phyloP scores from a whole-genome alignment of 2,797 vertebrate species.

The Spea hammondii region DNA sequence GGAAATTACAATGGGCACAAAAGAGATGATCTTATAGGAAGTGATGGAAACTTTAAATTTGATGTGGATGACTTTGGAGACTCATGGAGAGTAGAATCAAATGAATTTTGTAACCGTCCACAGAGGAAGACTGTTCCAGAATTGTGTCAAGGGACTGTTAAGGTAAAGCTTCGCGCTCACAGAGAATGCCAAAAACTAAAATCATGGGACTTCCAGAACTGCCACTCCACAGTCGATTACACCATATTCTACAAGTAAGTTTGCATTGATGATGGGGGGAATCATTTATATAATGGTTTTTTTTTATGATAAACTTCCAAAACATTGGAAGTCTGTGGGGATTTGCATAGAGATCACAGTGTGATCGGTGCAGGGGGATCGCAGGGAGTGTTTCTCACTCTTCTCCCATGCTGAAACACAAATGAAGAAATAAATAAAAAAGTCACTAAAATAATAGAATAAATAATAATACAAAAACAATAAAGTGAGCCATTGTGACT shows the following conservation, averaged over 20 bases:
- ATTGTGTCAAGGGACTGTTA: constrained; percentile 85
- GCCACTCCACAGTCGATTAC: constrained; percentile 88
- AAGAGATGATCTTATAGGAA: constrained; percentile 88
- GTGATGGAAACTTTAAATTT: constrained; percentile 93
- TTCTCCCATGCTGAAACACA: too few species aligned
- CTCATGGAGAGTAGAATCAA: constrained; percentile 91
- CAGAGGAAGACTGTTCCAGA: constrained; percentile 77
- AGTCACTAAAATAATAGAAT: too few species aligned
- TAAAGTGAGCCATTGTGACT: too few species aligned
- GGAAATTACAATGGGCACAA: constrained; percentile 98
- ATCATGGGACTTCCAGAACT: constrained; percentile 91
- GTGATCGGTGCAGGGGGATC: too few species aligned
- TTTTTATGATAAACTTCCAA: too few species aligned
- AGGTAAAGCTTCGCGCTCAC: constrained; percentile 90
- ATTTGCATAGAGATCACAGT: too few species aligned
- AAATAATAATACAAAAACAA: too few species aligned
- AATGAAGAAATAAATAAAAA: too few species aligned
- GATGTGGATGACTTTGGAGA: constrained; percentile 95
- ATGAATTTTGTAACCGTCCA: constrained; percentile 83
- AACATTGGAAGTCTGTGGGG: too few species aligned
- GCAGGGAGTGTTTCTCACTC: too few species aligned
- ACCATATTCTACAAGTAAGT: constrained; percentile 85
- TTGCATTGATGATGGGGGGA: neutral
- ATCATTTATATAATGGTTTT: too few species aligned
- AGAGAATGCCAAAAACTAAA: constrained; percentile 95